Evolutionary conservation across 1,140 invertebrate species (phyloP), one percentile per base, ranked within the genome.

Genomic region (Pissodes strobi): DNA sequence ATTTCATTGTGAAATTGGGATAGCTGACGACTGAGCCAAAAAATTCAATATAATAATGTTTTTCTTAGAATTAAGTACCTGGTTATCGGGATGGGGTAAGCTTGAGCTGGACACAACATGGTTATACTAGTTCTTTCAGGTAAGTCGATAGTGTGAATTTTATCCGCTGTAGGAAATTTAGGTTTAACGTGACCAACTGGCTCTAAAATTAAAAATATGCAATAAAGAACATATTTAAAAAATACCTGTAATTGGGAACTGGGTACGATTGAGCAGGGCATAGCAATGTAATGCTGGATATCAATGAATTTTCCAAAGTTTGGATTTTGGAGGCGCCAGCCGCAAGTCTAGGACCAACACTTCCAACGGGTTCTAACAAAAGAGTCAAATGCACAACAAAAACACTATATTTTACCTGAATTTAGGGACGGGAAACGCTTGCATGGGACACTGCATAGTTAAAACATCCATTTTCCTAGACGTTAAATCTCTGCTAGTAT

Each of bases 221-320:
- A 13, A 41, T 41, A 41, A 41, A 41, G 4, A 3, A 41, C 4
- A 6, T 6, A 2, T 13, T 13, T 41, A 41, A 41, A 4, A 46
- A 60, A 49, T 76, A 88, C 86, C 85, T 85, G 82, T 82, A 84
- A 48, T 78, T 78, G 49, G 87, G 87, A 69, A 85, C 82, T 63
- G 88, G 88, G 76, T 83, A 88, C 61, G 84, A 86, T 79, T 88
- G 87, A 23, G 84, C 85, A 60, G 83, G 82, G 77, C 86, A 88
- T 49, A 86, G 74, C 45, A 87, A 6, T 18, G 80, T 68, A 27
- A 74, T 17, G 43, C 82, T 74, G 61, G 88, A 88, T 71, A 86
- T 75, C 37, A 49, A 15, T 12, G 37, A 46, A 15, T 39, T 60
- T 21, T 75, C 74, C 5, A 75, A 13, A 21, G 74, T 73, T 55